Evolutionary conservation across 2,113 vertebrate species (phyloP), one percentile per base, ranked within the genome.

Genomic region (Poeciliopsis occidentalis): DNA sequence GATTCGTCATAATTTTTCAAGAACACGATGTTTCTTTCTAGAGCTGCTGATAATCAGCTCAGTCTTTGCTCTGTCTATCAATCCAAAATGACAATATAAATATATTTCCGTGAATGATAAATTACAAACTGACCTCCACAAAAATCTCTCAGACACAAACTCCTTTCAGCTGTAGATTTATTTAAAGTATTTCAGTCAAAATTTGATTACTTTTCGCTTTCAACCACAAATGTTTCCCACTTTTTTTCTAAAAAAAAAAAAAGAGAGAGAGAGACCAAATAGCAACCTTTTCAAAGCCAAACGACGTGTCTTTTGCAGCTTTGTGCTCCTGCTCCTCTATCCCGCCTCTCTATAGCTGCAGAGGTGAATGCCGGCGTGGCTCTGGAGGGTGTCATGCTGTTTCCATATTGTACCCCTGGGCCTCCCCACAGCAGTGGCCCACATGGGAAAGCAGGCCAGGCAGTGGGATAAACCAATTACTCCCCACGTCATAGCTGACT

Each of bases 391-490:
- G 41, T 92, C 94, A 90, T 30, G 92, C 94, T 94, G 92, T 90
- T 92, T 87, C 86, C 82, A 90, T 90, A 92, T 95, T 94, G 89
- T 94, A 87, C 88, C 87, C 86, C 69, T 63, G 80, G 85, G 90
- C 91, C 90, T 92, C 90, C 73, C 74, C 92, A 41, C 94, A 94
- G 93, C 94, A 93, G 93, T 92, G 89, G 91, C 88, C 92, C 91
- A 93, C 93, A 93, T 94, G 94, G 92, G 93, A 94, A 95, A 86
- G 87, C 93, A 39, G 88, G 72, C 82, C 92, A 79, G 89, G 92
- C 90, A 65, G 84, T 73, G 73, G 84, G 88, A 86, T 94, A 94
- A 94, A 91, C 92, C 89, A 94, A 94, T 95, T 95, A 95, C 88
- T 80, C 86, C 88, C 87, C 76, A 80, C n/a, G 90, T 78, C 85